Evolutionary conservation across 2,888 invertebrate genomes (phyloP).

Genomic region (Drosophila mercatorum): DNA sequence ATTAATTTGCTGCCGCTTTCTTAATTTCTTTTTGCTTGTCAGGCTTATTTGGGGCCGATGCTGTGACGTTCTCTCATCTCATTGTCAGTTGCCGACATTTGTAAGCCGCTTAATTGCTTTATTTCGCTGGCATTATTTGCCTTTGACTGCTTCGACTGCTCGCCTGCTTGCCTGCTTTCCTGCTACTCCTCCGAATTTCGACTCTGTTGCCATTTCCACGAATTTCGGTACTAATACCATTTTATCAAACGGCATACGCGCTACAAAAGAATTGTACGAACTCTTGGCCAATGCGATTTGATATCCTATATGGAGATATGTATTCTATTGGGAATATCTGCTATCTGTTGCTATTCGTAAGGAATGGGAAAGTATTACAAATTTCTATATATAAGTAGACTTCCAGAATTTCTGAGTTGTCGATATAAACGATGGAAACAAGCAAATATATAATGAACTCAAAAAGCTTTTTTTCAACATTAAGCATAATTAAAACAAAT

Average conservation of each 20-base stretch:
- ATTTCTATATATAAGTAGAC: too few relatives aligned
- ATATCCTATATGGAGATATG: slow-evolving; percentile 5
- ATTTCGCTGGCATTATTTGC: slow-evolving; percentile 59
- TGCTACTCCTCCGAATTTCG: slow-evolving; percentile 29
- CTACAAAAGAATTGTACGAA: slow-evolving; percentile 27
- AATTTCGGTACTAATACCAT: slow-evolving; percentile 29
- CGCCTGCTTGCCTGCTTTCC: slow-evolving; percentile 5
- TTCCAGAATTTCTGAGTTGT: too few relatives aligned
- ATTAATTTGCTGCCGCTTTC: slow-evolving; percentile 79
- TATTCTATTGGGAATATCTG: neutral
- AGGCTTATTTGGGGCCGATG: slow-evolving; percentile 62
- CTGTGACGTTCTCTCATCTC: slow-evolving; percentile 49
- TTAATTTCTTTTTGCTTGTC: slow-evolving; percentile 77
- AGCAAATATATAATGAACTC: neutral
- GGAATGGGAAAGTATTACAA: too few relatives aligned
- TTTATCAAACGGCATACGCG: slow-evolving; percentile 16
- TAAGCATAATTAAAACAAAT: neutral
- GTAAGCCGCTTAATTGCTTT: slow-evolving; percentile 81
- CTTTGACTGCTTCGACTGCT: slow-evolving; percentile 37
- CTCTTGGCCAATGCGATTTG: slow-evolving; percentile 37
- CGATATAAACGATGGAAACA: neutral
- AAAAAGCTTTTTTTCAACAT: neutral
- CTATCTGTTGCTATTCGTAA: neutral
- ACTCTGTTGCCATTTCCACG: slow-evolving; percentile 39
- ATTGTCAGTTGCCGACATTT: slow-evolving; percentile 68